phyloP scores from a whole-genome alignment of 2,797 vertebrate species.

The Pangasius larnaudii region DNA sequence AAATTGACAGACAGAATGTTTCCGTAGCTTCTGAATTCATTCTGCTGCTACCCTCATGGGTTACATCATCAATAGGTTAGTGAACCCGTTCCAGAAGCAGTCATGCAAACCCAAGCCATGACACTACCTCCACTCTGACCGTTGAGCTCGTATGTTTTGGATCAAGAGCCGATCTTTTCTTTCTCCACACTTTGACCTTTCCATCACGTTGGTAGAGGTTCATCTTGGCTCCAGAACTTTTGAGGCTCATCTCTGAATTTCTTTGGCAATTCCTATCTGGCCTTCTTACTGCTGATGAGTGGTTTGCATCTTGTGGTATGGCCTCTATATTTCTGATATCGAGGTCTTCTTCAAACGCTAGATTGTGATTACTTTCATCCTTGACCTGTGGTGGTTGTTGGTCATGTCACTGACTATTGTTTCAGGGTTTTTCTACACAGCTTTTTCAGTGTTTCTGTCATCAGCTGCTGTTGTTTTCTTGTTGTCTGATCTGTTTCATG shows the following conservation, averaged over 20 bases:
- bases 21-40: too few relatives aligned
- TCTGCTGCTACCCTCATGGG: not conserved
- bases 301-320: not conserved
- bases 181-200: not conserved
- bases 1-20: too few relatives aligned
- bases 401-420: not conserved
- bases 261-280: not conserved
- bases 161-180: not conserved
- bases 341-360: not conserved
- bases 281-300: not conserved
- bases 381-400: not conserved
- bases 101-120: not conserved
- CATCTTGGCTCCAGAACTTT: not conserved
- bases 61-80: not conserved
- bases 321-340: not conserved
- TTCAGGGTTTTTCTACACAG: not conserved
- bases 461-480: not conserved
- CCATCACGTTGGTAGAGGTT: not conserved
- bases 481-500: not conserved
- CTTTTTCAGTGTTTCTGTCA: not conserved
- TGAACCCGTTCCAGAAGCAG: not conserved
- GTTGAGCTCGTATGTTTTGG: not conserved
- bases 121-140: not conserved
- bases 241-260: not conserved
- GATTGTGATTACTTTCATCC: not conserved